Percentiles rank a stretch among this genome's conserved stretches.
phyloP scores from a whole-genome alignment of 2,113 vertebrate species.

The Leptobrachium leishanense region DNA sequence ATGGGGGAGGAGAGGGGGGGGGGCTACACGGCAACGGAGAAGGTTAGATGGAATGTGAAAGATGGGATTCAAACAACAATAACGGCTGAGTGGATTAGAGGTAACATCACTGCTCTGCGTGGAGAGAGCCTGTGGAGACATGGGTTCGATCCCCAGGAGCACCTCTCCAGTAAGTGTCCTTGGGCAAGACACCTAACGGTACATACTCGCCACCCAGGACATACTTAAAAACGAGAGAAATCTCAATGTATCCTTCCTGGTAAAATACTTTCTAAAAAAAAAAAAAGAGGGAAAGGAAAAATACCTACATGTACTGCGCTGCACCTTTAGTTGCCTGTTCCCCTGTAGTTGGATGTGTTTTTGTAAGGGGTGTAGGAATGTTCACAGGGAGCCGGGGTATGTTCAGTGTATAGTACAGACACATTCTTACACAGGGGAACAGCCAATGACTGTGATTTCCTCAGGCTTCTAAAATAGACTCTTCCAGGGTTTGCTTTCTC shows the following conservation, averaged over 20 bases:
- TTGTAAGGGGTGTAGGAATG: slow-evolving; percentile 63
- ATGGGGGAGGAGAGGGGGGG: neutral
- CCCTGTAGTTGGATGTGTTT: slow-evolving; percentile 51
- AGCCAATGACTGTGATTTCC: no score
- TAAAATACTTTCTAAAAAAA: no score
- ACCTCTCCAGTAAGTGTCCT: no score
- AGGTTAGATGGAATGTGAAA: neutral
- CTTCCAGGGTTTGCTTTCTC: neutral
- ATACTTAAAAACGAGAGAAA: no score
- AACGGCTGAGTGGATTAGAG: neutral
- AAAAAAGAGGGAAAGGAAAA: no score
- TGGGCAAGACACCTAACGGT: no score
- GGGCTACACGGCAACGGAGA: neutral
- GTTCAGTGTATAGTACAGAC: slow-evolving; percentile 38
- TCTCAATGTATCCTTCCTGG: no score
- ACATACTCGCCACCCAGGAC: no score
- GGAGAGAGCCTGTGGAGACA: no score
- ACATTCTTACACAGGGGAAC: neutral
- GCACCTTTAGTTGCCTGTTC: neutral
- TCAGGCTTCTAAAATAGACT: neutral
- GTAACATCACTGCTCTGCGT: no score
- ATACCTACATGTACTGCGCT: no score
- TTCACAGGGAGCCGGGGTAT: slow-evolving; percentile 38
- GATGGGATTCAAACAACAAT: neutral
- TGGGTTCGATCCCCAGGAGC: no score